Percentiles rank a stretch among this genome's conserved stretches.
phyloP scores from a whole-genome alignment of 2,888 invertebrate species.

The Halocaridina rubra region DNA sequence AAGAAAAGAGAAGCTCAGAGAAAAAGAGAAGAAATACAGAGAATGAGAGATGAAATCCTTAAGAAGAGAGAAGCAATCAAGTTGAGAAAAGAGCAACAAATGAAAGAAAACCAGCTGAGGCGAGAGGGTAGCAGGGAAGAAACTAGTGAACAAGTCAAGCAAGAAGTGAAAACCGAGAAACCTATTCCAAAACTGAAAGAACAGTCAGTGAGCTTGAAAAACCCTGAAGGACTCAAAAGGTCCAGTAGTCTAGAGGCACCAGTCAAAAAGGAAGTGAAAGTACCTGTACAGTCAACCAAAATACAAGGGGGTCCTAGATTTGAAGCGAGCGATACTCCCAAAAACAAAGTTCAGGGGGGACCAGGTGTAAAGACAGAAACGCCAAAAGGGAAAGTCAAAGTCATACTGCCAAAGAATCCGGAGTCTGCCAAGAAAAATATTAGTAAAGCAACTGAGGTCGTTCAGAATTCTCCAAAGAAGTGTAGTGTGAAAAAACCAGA shows the following conservation, averaged over 20 bases:
- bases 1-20: conserved; percentile 34
- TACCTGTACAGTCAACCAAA: not conserved
- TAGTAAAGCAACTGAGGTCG: not conserved
- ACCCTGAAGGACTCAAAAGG: no score
- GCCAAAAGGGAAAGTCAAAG: not conserved
- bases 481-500: no score
- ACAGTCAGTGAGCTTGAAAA: not conserved
- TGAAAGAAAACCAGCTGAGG: conserved; percentile 1
- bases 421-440: not conserved
- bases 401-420: not conserved
- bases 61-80: conserved; percentile 42
- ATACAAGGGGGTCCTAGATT: not conserved
- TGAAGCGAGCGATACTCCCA: not conserved
- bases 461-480: not conserved
- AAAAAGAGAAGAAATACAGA: conserved; percentile 37
- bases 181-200: not conserved
- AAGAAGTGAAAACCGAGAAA: not conserved
- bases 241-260: not conserved
- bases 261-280: not conserved
- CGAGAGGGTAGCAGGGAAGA: not conserved
- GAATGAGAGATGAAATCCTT: conserved; percentile 30
- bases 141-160: not conserved
- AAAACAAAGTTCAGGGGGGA: not conserved
- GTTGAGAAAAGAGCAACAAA: conserved; percentile 26
- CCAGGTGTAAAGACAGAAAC: not conserved